Conservation (phyloP, 1,140 invertebrate genomes). For the Drosophila lini region DNA sequence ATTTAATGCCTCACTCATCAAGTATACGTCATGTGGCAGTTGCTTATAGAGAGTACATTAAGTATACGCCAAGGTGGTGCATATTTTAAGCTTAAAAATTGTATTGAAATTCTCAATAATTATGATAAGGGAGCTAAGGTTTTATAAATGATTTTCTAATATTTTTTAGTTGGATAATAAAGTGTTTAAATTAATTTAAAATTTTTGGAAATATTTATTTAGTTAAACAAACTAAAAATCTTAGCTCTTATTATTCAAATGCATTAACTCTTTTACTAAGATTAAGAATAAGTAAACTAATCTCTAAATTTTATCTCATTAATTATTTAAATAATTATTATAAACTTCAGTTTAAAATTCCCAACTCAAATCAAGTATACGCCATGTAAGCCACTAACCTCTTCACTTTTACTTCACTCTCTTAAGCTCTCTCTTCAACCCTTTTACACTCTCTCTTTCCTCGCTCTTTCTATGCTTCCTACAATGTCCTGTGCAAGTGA, state of each 20-base stretch:
- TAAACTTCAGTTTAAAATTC: not conserved
- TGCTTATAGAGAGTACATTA: conserved; percentile 3
- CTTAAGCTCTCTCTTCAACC: conserved; percentile 16
- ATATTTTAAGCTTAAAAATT: not conserved
- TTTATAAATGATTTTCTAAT: not conserved
- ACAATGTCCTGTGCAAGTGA: conserved; percentile 5
- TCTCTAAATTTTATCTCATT: not conserved
- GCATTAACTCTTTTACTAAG: too few species aligned
- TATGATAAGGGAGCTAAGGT: not conserved
- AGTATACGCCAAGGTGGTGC: conserved; percentile 9
- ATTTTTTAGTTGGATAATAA: too few species aligned
- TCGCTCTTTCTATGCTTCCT: not conserved
- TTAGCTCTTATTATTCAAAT: not conserved
- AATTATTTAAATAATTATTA: not conserved
- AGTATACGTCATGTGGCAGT: conserved; percentile 14
- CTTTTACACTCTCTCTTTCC: not conserved
- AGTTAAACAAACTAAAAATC: not conserved
- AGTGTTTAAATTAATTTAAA: too few species aligned
- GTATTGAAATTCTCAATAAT: not conserved
- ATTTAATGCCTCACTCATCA: not conserved
- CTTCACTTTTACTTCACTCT: conserved; percentile 16
- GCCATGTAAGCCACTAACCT: conserved; percentile 35
- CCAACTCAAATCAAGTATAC: conserved; percentile 50
- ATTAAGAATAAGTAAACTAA: not conserved
- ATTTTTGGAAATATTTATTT: not conserved